Evolutionary conservation across 2,888 invertebrate species (phyloP), one percentile per base, ranked within the genome.

Genomic region (Nezara viridula): DNA sequence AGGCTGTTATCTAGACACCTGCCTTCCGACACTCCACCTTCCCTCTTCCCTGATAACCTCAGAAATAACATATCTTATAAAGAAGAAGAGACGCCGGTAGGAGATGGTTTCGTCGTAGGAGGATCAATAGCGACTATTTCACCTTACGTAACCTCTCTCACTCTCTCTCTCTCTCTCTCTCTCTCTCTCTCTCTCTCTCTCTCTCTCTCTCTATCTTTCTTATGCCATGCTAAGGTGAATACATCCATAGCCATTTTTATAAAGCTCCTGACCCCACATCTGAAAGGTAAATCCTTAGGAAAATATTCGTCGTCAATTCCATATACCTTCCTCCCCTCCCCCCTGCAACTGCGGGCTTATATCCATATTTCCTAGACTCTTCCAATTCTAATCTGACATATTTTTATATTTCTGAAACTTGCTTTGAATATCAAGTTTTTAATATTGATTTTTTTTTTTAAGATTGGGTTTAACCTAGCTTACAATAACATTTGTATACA

Each of bases 81-180:
- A 66, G n/a, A 66, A 66, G 66, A 32, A 32, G 66, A 66, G 32
- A 66, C 32, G 32, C 32, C 19, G 32, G 0, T 32, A 37, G 66
- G 32, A 32, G 66, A 32, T 66, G 66, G 32, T 66, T 66, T 66
- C 66, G 6, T 66, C 32, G 66, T 66, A 66, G 6, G 6, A 16
- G 32, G 66, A 66, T 66, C 66, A 32, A 66, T 66, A 66, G 32
- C 14, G 66, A 66, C 66, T 66, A 66, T 66, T 37, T 32, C 66
- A 66, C 66, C 27, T 66, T 66, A 66, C 32, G 19, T 66, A 66
- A 32, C 66, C 32, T 37, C 66, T 32, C 66, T 12, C 32, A 12
- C 60, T 27, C n/a, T 60, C 66, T 66, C 27, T 32, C 66, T 66
- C 44, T 44, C 44, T 10, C 44, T 44, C 44, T 44, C 44, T 44